Evolutionary conservation across 1,140 invertebrate species (phyloP).

Genomic region (Pararge aegeria): DNA sequence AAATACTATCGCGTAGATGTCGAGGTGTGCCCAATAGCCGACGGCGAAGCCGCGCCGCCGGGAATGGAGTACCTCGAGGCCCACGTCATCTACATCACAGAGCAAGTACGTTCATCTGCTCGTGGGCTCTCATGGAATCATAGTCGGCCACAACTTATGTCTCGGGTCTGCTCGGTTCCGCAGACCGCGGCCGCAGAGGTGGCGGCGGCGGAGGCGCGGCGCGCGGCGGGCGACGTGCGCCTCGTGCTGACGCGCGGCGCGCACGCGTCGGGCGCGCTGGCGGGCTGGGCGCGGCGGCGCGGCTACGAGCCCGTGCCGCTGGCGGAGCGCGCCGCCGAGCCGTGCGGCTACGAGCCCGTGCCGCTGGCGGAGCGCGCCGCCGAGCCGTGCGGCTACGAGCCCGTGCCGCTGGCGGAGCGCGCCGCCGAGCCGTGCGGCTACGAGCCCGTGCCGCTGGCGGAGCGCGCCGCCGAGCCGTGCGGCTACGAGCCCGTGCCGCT

Average conservation of each 20-base stretch:
- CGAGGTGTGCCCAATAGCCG: constrained; percentile 41
- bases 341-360: constrained; percentile 23
- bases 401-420: constrained; percentile 17
- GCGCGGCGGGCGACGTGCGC: constrained; percentile 13
- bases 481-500: constrained; percentile 21
- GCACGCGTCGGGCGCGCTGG: constrained; percentile 17
- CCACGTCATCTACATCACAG: constrained; percentile 26
- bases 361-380: constrained; percentile 13
- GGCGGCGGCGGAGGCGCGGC: constrained; percentile 11
- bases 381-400: constrained; percentile 19
- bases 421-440: constrained; percentile 14
- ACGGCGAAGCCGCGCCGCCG: constrained; percentile 40
- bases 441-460: constrained; percentile 21
- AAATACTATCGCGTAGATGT: constrained; percentile 21
- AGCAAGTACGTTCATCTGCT: too few relatives aligned
- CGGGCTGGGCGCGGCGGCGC: constrained; percentile 20
- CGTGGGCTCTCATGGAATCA: too few relatives aligned
- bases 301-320: constrained; percentile 22
- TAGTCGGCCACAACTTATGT: too few relatives aligned
- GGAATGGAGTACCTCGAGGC: constrained; percentile 34
- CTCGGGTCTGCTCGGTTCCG: neutral
- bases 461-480: constrained; percentile 9
- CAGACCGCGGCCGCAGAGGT: constrained; percentile 9
- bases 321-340: constrained; percentile 8
- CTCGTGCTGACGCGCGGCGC: constrained; percentile 25